phyloP scores from a whole-genome alignment of 2,113 vertebrate genomes.

The Solea solea region DNA sequence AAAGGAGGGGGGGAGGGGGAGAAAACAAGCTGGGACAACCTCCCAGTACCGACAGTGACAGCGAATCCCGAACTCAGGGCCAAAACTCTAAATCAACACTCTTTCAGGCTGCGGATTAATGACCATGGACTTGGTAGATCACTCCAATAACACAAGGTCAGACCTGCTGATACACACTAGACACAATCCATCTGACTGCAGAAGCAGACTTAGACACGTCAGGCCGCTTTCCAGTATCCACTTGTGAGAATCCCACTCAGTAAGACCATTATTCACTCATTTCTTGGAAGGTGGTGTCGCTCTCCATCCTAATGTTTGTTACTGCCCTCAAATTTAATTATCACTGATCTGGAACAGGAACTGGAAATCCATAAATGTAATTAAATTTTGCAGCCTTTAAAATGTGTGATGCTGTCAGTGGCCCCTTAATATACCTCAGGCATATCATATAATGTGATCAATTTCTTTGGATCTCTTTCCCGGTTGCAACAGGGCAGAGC shows the following conservation, averaged over 20 bases:
- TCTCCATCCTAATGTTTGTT: slow-evolving; percentile 29
- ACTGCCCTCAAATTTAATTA: slow-evolving; percentile 58
- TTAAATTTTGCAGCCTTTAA: slow-evolving; percentile 59
- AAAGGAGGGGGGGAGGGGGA: background rate
- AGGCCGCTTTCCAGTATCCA: slow-evolving; percentile 12
- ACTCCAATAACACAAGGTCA: slow-evolving; percentile 12
- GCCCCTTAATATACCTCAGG: slow-evolving; percentile 44
- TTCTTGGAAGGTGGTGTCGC: slow-evolving; percentile 4
- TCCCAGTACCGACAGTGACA: slow-evolving; percentile 26
- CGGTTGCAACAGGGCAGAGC: slow-evolving; percentile 21
- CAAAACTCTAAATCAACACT: slow-evolving; percentile 15
- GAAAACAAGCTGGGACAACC: background rate
- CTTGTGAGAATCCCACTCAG: slow-evolving; percentile 21
- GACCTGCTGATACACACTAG: slow-evolving; percentile 1
- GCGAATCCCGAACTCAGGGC: slow-evolving; percentile 1
- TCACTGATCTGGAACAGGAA: slow-evolving; percentile 58
- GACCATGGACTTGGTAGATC: slow-evolving; percentile 4
- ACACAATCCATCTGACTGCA: slow-evolving; percentile 24
- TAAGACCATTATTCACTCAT: slow-evolving; percentile 29
- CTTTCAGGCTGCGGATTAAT: slow-evolving; percentile 27
- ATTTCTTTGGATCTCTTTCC: slow-evolving; percentile 49
- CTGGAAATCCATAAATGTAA: slow-evolving; percentile 70
- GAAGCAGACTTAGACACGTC: slow-evolving; percentile 16
- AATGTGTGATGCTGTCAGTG: slow-evolving; percentile 54
- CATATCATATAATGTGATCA: slow-evolving; percentile 68